Conservation (phyloP, 2,888 invertebrate species). For the Thymelicus acteon region DNA sequence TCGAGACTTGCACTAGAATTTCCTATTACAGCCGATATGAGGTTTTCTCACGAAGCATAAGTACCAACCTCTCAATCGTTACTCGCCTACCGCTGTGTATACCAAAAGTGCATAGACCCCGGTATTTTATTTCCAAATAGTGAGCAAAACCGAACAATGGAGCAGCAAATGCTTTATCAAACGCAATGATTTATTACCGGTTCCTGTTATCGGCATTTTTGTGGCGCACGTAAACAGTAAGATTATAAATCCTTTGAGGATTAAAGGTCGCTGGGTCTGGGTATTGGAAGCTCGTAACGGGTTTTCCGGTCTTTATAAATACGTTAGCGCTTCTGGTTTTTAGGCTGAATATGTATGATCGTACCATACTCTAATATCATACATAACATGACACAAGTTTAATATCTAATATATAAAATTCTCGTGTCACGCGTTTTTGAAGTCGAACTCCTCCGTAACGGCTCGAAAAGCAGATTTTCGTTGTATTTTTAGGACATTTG, state of each 20-base stretch:
- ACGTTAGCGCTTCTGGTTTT: not conserved
- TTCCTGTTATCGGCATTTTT: conserved; percentile 36
- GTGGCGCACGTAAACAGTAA: conserved; percentile 32
- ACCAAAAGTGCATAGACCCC: conserved; percentile 9
- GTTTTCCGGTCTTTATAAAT: conserved; percentile 1
- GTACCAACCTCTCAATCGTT: too few species aligned
- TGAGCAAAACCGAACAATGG: conserved; percentile 32
- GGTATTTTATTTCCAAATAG: conserved; percentile 36
- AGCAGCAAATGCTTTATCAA: conserved; percentile 38
- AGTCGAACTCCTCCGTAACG: too few species aligned
- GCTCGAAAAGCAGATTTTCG: too few species aligned
- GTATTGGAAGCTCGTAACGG: not conserved
- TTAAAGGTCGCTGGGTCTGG: conserved; percentile 5
- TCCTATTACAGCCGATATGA: too few species aligned
- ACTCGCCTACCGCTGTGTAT: not conserved
- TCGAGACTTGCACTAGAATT: too few species aligned
- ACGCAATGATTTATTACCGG: conserved; percentile 34
- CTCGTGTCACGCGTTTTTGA: too few species aligned
- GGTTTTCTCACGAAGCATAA: too few species aligned
- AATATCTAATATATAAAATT: too few species aligned
- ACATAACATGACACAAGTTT: too few species aligned
- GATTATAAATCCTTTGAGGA: conserved; percentile 32
- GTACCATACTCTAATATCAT: too few species aligned
- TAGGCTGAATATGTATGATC: too few species aligned
- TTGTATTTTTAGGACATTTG: too few species aligned